Percentiles rank a stretch among this genome's conserved stretches.
phyloP scores from a whole-genome alignment of 1,140 invertebrate species.

The Drosophila novamexicana region DNA sequence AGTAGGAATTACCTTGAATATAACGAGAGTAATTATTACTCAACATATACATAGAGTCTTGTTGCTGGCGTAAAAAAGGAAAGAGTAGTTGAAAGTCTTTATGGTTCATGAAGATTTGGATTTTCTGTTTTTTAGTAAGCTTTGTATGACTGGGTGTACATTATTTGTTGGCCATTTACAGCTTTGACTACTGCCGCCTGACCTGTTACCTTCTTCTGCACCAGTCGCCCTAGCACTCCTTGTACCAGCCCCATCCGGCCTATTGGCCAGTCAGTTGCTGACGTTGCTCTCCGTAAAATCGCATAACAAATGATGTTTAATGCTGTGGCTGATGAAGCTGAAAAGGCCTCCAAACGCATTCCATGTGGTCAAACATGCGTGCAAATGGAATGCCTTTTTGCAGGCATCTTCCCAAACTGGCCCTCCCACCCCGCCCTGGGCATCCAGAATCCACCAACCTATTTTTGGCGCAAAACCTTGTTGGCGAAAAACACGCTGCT shows the following conservation, averaged over 20 bases:
- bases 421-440: neutral
- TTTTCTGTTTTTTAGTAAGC: conserved; percentile 36
- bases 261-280: conserved; percentile 52
- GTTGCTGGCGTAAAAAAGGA: neutral
- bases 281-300: conserved; percentile 52
- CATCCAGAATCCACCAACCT: conserved; percentile 20
- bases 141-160: conserved; percentile 39
- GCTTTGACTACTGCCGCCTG: conserved; percentile 10
- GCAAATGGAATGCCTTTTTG: conserved; percentile 53
- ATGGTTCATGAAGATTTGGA: too few species aligned
- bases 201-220: neutral
- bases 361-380: conserved; percentile 65
- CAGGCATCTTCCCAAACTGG: neutral
- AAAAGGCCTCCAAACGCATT: conserved; percentile 61
- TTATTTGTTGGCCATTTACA: conserved; percentile 62
- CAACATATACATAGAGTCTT: neutral
- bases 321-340: conserved; percentile 76
- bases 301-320: conserved; percentile 66
- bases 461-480: conserved; percentile 10
- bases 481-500: conserved; percentile 57
- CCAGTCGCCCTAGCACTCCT: neutral
- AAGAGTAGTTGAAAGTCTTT: conserved; percentile 2
- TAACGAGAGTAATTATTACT: too few species aligned
- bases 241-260: neutral
- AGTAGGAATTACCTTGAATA: too few species aligned